Evolutionary conservation across 2,113 vertebrate genomes (phyloP).

Genomic region (Suncus etruscus): DNA sequence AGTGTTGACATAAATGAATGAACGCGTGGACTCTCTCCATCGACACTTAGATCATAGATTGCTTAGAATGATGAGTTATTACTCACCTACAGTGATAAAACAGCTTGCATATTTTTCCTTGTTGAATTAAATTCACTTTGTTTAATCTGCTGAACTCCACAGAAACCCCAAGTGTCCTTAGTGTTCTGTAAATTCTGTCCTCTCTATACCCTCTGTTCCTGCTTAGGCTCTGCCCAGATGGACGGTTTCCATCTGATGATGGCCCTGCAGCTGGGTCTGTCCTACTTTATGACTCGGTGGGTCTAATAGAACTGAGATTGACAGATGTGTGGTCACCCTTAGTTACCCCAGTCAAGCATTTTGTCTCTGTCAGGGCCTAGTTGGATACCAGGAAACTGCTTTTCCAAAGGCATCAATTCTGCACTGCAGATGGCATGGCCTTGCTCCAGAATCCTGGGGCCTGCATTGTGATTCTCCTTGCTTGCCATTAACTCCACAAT

Average conservation of each 20-base stretch:
- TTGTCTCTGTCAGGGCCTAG: conserved; percentile 9
- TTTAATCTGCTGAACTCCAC: not conserved
- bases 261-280: not conserved
- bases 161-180: not conserved
- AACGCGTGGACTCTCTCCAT: not conserved
- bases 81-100: not conserved
- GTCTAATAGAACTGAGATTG: not conserved
- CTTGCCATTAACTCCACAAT: not conserved
- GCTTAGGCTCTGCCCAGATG: not conserved
- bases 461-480: not conserved
- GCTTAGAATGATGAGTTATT: not conserved
- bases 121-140: conserved; percentile 35
- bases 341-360: conserved; percentile 16
- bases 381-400: not conserved
- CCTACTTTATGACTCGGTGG: conserved; percentile 8
- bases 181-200: not conserved
- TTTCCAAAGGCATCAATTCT: conserved; percentile 28
- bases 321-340: conserved; percentile 5
- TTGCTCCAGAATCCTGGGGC: not conserved
- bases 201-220: not conserved
- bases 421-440: not conserved
- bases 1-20: not conserved
- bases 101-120: not conserved
- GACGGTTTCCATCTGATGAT: not conserved
- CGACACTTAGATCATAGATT: not conserved